Evolutionary conservation across 2,888 invertebrate species (phyloP).

Genomic region (Parasteatoda lunata): DNA sequence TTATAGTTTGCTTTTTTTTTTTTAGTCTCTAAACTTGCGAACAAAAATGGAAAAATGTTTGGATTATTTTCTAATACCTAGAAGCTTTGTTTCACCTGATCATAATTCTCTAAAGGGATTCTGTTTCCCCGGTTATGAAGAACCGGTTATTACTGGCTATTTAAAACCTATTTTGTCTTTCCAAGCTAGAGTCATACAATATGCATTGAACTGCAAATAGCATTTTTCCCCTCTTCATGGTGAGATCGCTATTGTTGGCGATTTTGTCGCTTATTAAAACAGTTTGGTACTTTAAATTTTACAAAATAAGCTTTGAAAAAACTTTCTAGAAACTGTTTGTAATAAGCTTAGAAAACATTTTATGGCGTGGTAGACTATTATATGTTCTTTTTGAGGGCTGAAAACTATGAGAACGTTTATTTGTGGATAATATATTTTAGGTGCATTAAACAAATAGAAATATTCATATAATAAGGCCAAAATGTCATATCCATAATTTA

Average conservation of each 20-base stretch:
- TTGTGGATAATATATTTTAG: too few relatives aligned
- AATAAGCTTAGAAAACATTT: not conserved
- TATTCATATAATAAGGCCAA: too few relatives aligned
- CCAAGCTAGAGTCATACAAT: not conserved
- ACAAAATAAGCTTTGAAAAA: too few relatives aligned
- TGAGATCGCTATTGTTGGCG: constrained; percentile 24
- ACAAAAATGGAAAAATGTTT: constrained; percentile 43
- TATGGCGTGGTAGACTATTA: too few relatives aligned
- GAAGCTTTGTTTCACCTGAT: constrained; percentile 20
- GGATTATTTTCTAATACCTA: constrained; percentile 57
- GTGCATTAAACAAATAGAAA: too few relatives aligned
- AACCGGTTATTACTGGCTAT: constrained; percentile 31
- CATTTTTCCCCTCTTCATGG: not conserved
- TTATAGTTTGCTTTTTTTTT: constrained; percentile 39
- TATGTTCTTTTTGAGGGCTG: too few relatives aligned
- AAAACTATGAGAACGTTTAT: too few relatives aligned
- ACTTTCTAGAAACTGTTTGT: not conserved
- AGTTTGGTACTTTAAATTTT: not conserved
- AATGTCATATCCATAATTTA: too few relatives aligned
- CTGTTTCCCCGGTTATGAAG: constrained; percentile 19
- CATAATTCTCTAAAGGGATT: constrained; percentile 67
- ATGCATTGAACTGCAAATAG: constrained; percentile 6
- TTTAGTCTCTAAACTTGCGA: not conserved
- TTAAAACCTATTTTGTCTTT: constrained; percentile 63
- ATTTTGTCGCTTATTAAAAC: constrained; percentile 36